Evolutionary conservation across 2,113 vertebrate genomes (phyloP).

Genomic region (Phaethornis superciliosus): DNA sequence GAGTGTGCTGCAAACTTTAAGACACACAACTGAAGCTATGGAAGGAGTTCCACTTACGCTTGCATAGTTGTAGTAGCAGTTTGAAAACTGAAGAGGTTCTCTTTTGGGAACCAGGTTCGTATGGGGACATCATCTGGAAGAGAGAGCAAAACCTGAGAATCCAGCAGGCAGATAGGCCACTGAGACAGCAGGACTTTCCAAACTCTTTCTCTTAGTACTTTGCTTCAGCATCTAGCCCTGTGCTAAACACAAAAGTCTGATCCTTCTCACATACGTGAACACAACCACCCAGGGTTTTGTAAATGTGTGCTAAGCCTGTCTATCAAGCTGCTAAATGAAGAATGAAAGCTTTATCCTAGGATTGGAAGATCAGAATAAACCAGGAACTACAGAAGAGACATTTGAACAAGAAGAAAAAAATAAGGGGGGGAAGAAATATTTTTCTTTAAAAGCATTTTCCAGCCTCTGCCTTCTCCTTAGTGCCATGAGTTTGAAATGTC

Average conservation of each 20-base stretch:
- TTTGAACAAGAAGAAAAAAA: background rate
- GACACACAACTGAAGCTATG: background rate
- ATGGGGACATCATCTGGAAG: constrained; percentile 86
- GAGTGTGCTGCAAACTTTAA: background rate
- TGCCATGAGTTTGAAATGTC: background rate
- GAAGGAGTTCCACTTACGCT: constrained; percentile 86
- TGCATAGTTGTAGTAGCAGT: constrained; percentile 98
- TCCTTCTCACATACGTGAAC: background rate
- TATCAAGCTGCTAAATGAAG: background rate
- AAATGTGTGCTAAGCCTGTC: background rate
- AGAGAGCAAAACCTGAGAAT: constrained; percentile 13
- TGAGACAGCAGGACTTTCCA: background rate
- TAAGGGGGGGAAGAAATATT: background rate
- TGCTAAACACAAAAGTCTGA: background rate
- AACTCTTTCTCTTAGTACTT: background rate
- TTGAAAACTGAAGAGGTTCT: constrained; percentile 97
- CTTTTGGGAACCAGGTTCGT: constrained; percentile 96
- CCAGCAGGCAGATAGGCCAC: background rate
- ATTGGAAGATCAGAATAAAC: background rate
- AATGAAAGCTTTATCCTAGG: background rate
- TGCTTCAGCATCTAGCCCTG: background rate
- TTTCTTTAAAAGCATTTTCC: background rate
- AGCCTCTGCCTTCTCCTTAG: background rate
- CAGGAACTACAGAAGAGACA: constrained; percentile 8
- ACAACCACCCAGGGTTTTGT: background rate